phyloP scores from a whole-genome alignment of 2,888 invertebrate genomes.

The Arctia plantaginis region DNA sequence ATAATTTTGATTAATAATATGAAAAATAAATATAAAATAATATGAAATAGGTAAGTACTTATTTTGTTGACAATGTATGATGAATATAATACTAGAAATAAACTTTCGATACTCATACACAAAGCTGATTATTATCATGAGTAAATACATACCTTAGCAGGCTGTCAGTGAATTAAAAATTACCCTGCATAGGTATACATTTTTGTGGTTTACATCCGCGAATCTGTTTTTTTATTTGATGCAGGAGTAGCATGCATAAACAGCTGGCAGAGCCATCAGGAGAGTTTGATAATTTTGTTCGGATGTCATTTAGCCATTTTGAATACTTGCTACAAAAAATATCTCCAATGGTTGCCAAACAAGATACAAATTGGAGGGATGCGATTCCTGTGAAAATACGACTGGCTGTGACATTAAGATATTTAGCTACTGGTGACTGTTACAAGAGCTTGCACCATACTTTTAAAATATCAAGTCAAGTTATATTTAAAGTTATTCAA shows the following conservation, averaged over 20 bases:
- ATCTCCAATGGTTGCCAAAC: conserved; percentile 2
- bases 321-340: neutral
- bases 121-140: too few relatives aligned
- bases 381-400: conserved; percentile 3
- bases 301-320: conserved; percentile 1
- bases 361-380: conserved; percentile 7
- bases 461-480: neutral
- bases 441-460: neutral
- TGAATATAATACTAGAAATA: too few relatives aligned
- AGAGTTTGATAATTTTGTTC: neutral
- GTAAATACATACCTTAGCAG: too few relatives aligned
- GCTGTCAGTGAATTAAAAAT: too few relatives aligned
- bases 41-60: neutral
- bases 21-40: too few relatives aligned
- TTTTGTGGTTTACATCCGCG: neutral
- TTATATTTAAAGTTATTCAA: neutral
- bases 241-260: neutral
- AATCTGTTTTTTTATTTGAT: too few relatives aligned
- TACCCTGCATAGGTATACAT: too few relatives aligned
- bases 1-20: neutral
- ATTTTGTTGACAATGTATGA: neutral
- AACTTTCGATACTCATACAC: too few relatives aligned
- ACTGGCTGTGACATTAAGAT: conserved; percentile 5
- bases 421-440: conserved; percentile 1
- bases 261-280: neutral